These are phyloP conservation scores for Toxonevra muliebris DNA, from an alignment of 2,888 invertebrate genomes.

Conservation along the genomic window DNA sequence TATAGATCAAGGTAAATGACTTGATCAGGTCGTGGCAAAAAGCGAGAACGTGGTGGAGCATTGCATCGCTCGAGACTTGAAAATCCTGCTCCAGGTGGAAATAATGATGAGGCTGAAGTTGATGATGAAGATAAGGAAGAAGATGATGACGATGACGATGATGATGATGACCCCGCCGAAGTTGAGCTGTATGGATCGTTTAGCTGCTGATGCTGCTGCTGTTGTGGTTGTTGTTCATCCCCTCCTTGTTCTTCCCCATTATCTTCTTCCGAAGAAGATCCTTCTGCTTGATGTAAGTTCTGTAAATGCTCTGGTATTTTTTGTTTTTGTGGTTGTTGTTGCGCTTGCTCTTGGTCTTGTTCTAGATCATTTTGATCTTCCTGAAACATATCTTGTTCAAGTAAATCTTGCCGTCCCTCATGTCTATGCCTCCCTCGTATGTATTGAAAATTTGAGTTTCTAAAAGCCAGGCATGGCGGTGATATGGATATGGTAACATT, in stretches of 20 bases:
- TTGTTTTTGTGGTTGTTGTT: not conserved
- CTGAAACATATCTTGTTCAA: no score
- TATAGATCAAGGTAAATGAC: conserved; percentile 52
- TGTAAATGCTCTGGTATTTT: conserved; percentile 6
- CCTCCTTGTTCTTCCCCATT: not conserved
- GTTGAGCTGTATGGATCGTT: conserved; percentile 8
- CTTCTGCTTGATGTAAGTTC: not conserved
- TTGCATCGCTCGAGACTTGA: conserved; percentile 36
- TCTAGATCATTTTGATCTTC: no score
- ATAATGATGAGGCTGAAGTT: conserved; percentile 20
- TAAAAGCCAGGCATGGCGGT: not conserved
- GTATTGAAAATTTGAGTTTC: not conserved
- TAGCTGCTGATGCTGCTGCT: not conserved
- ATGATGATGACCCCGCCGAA: conserved; percentile 27
- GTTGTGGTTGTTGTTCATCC: conserved; percentile 1
- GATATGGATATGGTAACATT: conserved; percentile 4
- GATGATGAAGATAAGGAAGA: conserved; percentile 36
- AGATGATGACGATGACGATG: conserved; percentile 37
- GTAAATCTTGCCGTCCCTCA: no score
- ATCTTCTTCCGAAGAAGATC: no score
- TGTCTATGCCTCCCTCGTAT: not conserved
- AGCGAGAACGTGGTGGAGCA: conserved; percentile 49
- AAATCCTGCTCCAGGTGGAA: conserved; percentile 37
- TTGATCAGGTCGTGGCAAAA: conserved; percentile 53
- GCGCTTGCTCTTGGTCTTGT: not conserved